Conservation (phyloP, 2,113 vertebrate species). For the Laticauda colubrina region DNA sequence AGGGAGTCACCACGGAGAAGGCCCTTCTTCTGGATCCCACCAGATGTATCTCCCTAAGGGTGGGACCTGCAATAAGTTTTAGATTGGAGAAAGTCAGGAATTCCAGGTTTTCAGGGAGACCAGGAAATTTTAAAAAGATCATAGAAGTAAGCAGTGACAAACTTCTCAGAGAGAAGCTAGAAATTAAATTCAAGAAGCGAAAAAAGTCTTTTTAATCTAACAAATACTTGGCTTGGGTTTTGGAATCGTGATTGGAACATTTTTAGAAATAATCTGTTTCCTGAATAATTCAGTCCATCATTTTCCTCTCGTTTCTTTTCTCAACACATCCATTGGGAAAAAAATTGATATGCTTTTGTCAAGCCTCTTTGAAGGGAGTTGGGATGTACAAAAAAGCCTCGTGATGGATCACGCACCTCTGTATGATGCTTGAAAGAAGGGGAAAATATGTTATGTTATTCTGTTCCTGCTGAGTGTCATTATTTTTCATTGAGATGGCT, state of each 20-base stretch:
- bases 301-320: neutral
- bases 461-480: rapidly evolving
- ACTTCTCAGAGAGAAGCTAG: neutral
- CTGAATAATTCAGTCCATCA: neutral
- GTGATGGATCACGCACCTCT: neutral
- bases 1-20: too few relatives aligned
- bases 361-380: neutral
- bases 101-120: neutral
- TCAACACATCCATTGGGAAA: neutral
- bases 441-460: rapidly evolving
- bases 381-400: neutral
- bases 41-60: too few relatives aligned
- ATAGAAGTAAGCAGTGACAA: neutral
- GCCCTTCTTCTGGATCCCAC: too few relatives aligned
- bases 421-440: neutral
- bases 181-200: neutral
- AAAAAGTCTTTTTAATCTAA: neutral
- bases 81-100: neutral
- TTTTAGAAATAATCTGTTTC: neutral
- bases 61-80: neutral
- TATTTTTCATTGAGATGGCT: conserved; percentile 2
- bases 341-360: neutral
- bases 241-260: neutral
- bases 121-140: neutral
- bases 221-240: neutral